These are phyloP conservation scores for Drosophila picticornis DNA, from an alignment of 2,888 invertebrate genomes.

Conservation along the genomic window DNA sequence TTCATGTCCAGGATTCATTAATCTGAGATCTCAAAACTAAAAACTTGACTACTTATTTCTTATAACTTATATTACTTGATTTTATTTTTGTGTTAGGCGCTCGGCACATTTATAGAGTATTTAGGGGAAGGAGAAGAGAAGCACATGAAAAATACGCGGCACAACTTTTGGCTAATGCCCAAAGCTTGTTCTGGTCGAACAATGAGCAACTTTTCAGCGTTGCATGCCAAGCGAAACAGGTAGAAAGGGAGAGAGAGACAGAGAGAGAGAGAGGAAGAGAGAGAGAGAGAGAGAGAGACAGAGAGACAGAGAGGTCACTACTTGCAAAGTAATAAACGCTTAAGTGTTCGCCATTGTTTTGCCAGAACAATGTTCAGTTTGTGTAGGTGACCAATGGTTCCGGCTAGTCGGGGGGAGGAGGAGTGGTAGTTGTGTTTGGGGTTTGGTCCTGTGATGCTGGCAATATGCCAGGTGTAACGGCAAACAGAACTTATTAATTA, in stretches of 20 bases:
- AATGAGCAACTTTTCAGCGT: constrained; percentile 51
- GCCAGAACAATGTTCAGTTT: constrained; percentile 24
- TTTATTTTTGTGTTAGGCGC: neutral
- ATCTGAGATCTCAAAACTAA: neutral
- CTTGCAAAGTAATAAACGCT: constrained; percentile 67
- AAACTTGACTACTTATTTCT: neutral
- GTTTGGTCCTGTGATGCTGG: constrained; percentile 24
- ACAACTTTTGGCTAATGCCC: constrained; percentile 63
- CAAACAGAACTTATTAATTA: constrained; percentile 60
- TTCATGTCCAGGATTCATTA: neutral
- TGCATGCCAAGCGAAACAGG: constrained; percentile 40
- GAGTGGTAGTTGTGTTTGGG: neutral
- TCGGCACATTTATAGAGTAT: neutral
- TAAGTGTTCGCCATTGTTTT: constrained; percentile 62
- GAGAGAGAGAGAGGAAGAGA: neutral
- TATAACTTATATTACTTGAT: neutral
- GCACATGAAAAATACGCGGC: constrained; percentile 32
- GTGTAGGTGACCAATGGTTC: neutral
- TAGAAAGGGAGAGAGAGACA: neutral
- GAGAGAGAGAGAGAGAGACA: neutral
- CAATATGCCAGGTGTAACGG: constrained; percentile 31
- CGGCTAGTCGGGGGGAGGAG: neutral
- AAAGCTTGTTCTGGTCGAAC: constrained; percentile 51
- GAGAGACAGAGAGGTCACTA: constrained; percentile 9
- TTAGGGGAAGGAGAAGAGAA: neutral